Evolutionary conservation across 2,888 invertebrate species (phyloP), one percentile per base, ranked within the genome.

Genomic region (Nebria brevicollis): DNA sequence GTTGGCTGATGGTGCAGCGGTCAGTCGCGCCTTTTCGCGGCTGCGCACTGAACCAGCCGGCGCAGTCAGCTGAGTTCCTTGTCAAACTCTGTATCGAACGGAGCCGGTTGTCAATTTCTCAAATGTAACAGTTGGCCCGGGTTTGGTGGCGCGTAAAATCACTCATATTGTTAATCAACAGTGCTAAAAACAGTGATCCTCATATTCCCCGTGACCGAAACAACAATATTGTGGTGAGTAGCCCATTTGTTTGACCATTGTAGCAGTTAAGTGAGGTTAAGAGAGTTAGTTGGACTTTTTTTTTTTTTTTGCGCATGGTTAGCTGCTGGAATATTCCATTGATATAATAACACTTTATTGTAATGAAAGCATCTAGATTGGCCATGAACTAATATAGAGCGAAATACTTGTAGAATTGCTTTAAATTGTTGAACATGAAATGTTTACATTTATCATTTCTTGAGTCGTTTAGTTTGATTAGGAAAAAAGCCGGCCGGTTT

Each of bases 41-140:
- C 68, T 77, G 73, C 81, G 75, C 74, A 81, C 25, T 77, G 72
- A 72, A 75, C 79, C 54, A 73, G 77, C 73, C 74, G 77, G 78
- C 85, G 86, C 86, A 87, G 87, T 87, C 87, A 88, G 87, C 88
- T 88, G 87, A 86, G 87, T 86, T 87, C 86, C 86, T 86, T 87
- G 87, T 88, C 87, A 87, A 87, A 87, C 86, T 75, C 75, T 86
- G 87, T 87, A 87, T 87, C 87, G 87, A 87, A 87, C 87, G 87
- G 84, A 83, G 80, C 77, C 82, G 77, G 77, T 81, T 83, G 84
- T 84, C 78, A 83, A 84, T 84, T 84, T 82, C 84, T 83, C 83
- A 83, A 83, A 84, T 84, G 84, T 84, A 83, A 84, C 83, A 75
- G 83, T 82, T 83, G 77, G 82, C 81, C 81, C 82, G 77, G 82